Evolutionary conservation across 2,888 invertebrate genomes (phyloP).

Genomic region (Orthosia cruda): DNA sequence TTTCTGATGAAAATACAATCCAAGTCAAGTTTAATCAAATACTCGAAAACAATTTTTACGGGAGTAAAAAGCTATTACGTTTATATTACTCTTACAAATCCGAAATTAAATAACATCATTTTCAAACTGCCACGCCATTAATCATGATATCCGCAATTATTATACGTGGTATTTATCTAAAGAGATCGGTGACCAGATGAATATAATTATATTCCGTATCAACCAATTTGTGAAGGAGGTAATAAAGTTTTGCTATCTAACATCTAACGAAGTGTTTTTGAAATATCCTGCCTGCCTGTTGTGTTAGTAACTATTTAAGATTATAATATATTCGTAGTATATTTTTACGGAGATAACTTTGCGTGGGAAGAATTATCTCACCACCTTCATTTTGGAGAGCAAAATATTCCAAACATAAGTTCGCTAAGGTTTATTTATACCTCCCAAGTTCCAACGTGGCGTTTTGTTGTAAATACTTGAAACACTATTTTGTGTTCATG

Average conservation of each 20-base stretch:
- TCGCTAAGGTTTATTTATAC: slow-evolving; percentile 40
- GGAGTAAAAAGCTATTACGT: not conserved
- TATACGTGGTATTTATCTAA: slow-evolving; percentile 50
- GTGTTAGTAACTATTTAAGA: slow-evolving; percentile 30
- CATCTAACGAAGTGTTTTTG: slow-evolving; percentile 57
- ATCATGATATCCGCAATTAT: slow-evolving; percentile 20
- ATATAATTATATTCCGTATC: slow-evolving; percentile 53
- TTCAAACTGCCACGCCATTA: slow-evolving; percentile 21
- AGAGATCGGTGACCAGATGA: slow-evolving; percentile 53
- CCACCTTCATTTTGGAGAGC: slow-evolving; percentile 40
- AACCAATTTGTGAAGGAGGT: slow-evolving; percentile 59
- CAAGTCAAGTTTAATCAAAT: slow-evolving; percentile 10
- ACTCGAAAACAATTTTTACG: not conserved
- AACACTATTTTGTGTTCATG: slow-evolving; percentile 41
- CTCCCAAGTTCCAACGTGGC: slow-evolving; percentile 3
- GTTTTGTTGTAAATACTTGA: slow-evolving; percentile 18
- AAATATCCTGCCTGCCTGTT: slow-evolving; percentile 55
- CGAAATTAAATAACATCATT: slow-evolving; percentile 6
- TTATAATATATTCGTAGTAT: slow-evolving; percentile 37
- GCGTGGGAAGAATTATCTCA: slow-evolving; percentile 56
- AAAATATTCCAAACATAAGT: slow-evolving; percentile 51
- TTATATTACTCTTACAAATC: slow-evolving; percentile 12
- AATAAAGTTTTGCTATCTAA: slow-evolving; percentile 60
- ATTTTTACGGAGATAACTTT: slow-evolving; percentile 48
- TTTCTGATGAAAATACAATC: slow-evolving; percentile 31